Base-by-base conservation (phyloP, 2,888 invertebrate genomes). In the Litoditis marina region DNA sequence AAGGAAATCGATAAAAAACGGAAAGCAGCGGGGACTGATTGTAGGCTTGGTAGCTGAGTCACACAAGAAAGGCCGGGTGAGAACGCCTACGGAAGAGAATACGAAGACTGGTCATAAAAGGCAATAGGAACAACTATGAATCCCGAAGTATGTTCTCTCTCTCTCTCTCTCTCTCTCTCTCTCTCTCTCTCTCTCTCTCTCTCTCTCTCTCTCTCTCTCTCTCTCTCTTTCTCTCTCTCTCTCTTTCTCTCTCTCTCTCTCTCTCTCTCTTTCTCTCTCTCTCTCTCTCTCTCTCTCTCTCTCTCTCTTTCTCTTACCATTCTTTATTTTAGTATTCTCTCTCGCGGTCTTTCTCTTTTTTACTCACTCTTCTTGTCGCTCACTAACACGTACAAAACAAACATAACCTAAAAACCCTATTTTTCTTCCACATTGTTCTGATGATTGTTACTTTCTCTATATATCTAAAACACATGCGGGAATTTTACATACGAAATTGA, bases 241-340 rank as follows among this genome's bases (percentile, higher is more conserved):
- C 49, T 22, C 49, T 22, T 22, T n/a, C n/a, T n/a, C n/a, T 22
- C 49, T 49, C 16, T 22, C 16, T 22, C n/a, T 49, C 22, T 49
- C 16, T 22, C 22, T 49, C 49, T 49, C 49, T 50, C 51, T 6
- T 8, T 50, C 51, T 50, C 51, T 50, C 22, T 6, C 51, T 50
- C 22, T 50, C 51, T 6, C 51, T 50, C 51, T 50, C 51, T 50
- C 51, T 50, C 51, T 6, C 7, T 27, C 51, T 27, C 25, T 27
- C 51, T 27, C 51, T 50, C 25, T 50, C 25, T 50, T 27, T 50
- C 30, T 4, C 6, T n/a, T n/a, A n/a, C n/a, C n/a, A n/a, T n/a
- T n/a, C n/a, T n/a, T n/a, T n/a, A n/a, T n/a, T n/a, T n/a, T n/a
- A n/a, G n/a, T n/a, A n/a, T n/a, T n/a, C n/a, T 11, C 3, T 28